phyloP scores from a whole-genome alignment of 2,888 invertebrate genomes.

The Drosophila emarginata region DNA sequence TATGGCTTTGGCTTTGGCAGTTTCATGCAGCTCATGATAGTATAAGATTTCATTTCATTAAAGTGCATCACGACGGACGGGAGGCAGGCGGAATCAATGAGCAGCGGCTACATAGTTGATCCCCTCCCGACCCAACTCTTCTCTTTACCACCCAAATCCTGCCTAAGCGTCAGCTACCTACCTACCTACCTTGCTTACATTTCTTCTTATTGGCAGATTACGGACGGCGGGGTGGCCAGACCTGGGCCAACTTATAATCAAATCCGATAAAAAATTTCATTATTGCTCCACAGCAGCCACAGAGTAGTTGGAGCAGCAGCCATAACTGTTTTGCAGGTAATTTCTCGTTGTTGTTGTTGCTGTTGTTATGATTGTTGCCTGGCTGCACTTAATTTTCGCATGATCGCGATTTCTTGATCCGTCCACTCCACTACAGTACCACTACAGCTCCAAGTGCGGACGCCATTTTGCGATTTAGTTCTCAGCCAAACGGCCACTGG shows the following conservation, averaged over 20 bases:
- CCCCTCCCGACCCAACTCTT: conserved; percentile 17
- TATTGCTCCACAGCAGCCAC: conserved; percentile 67
- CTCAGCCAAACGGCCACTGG: conserved; percentile 62
- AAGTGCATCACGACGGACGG: conserved; percentile 81
- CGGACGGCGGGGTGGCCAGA: conserved; percentile 62
- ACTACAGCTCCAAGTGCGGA: conserved; percentile 46
- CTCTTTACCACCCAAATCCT: neutral
- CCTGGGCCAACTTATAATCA: conserved; percentile 72
- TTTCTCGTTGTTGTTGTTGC: conserved; percentile 62
- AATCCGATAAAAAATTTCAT: conserved; percentile 78
- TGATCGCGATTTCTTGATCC: conserved; percentile 74
- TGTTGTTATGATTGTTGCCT: conserved; percentile 19
- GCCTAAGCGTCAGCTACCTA: conserved; percentile 49
- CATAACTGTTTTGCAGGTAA: conserved; percentile 75
- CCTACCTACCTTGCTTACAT: conserved; percentile 68
- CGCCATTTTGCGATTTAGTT: conserved; percentile 69
- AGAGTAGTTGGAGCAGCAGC: conserved; percentile 36
- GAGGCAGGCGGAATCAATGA: conserved; percentile 69
- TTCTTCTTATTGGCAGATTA: conserved; percentile 78
- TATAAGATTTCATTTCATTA: conserved; percentile 83
- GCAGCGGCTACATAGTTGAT: conserved; percentile 57
- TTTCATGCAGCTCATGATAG: conserved; percentile 76
- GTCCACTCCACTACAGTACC: conserved; percentile 43
- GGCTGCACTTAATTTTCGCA: conserved; percentile 78
- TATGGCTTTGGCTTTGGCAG: conserved; percentile 45